Evolutionary conservation across 1,140 invertebrate genomes (phyloP), one percentile per base, ranked within the genome.

Genomic region (Semibalanus balanoides): DNA sequence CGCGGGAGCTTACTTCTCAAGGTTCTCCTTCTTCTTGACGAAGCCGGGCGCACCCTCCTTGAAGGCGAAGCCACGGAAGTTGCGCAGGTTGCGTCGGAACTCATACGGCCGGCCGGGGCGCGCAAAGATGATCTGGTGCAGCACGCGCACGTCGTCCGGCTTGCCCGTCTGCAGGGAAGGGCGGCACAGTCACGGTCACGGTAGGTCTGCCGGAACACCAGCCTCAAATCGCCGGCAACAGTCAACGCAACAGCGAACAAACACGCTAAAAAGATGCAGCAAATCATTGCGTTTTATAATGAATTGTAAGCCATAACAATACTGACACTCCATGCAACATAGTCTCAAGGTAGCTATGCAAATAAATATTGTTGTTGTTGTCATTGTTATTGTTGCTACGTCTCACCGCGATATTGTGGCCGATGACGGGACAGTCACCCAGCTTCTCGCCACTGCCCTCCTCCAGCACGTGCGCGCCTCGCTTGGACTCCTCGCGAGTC

Each of bases 21-120:
- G 74, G 19, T 76, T 74, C 22, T 76, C 74, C 43, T 80, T 77
- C 74, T 83, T 83, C 75, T 81, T 82, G 25, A 83, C 80, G 80
- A 79, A 84, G 73, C 84, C 83, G 69, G 80, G 76, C 31, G 82
- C 81, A 30, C 82, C 81, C 77, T 81, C 82, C n/a, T 70, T 79
- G 81, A 84, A 84, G n/a, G 82, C 75, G 80, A 83, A 85, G 25
- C 85, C 85, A 79, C 78, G 81, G 77, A 85, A 85, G 76, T 81
- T 80, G 14, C 82, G 77, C n/a, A 85, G 81, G 75, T 84, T 85
- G 77, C 82, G 84, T 77, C 84, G 84, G 1, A 84, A 81, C 76
- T 83, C 82, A 30, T 43, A 73, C n/a, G 78, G 80, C 83, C 84
- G 78, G 75, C 83, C 83, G 78, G 78, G 75, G 76, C 83, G 80